These are phyloP conservation scores for Alectura lathami DNA, from an alignment of 2,113 vertebrate species.

Conservation along the genomic window DNA sequence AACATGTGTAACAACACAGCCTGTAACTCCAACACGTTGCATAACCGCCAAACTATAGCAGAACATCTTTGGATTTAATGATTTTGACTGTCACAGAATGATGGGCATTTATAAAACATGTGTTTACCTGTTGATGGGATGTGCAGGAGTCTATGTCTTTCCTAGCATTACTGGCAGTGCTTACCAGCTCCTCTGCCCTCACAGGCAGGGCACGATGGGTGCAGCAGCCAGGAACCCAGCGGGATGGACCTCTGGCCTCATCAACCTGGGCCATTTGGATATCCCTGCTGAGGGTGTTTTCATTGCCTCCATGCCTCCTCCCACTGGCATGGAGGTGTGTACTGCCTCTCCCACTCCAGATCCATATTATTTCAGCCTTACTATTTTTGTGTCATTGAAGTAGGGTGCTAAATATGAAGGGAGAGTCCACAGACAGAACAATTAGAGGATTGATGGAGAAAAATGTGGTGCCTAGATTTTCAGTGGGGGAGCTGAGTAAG, in stretches of 20 bases:
- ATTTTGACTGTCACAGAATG: background rate
- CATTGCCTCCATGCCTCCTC: background rate
- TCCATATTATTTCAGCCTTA: background rate
- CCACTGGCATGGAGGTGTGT: fast-evolving
- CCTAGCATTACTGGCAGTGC: background rate
- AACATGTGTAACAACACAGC: too few relatives aligned
- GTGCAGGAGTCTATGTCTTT: background rate
- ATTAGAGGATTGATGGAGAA: background rate
- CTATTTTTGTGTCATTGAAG: background rate
- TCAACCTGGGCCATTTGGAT: background rate
- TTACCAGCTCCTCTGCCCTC: background rate
- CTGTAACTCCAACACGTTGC: background rate
- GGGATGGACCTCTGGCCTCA: background rate
- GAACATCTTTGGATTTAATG: background rate
- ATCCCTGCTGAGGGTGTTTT: background rate
- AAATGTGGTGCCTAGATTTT: background rate
- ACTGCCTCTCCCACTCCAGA: background rate
- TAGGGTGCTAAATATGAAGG: background rate
- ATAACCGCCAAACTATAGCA: fast-evolving
- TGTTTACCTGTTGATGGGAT: background rate
- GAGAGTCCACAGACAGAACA: background rate
- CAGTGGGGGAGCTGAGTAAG: background rate
- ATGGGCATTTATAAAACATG: background rate
- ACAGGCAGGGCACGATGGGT: background rate
- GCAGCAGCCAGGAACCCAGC: background rate